Base-by-base conservation (phyloP, 2,888 invertebrate genomes). In the Drosophila acutilabella region DNA sequence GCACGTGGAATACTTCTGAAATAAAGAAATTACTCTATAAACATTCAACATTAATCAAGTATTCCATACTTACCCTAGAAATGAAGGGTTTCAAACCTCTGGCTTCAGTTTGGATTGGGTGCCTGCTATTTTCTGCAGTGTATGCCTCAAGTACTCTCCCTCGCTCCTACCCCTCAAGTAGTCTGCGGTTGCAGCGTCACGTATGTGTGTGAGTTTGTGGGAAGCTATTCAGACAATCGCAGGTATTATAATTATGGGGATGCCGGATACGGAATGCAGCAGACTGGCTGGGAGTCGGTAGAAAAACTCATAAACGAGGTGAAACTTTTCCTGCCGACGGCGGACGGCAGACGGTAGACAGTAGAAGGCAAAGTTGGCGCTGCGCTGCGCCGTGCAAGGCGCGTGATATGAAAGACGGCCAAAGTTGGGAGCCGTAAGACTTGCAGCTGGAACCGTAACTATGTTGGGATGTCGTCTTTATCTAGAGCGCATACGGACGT, bases 321-420 rank as follows among this genome's bases (percentile, higher is more conserved):
- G 52, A 85, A 83, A 83, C 48, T 77, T 85, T 76, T 26, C 20
- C 38, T 48, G 64, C 52, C 68, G 67, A 71, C 66, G 86, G 74
- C 64, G 77, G 36, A 36, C 11, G 36, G 36, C 7, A 36, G 85
- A 72, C 64, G 74, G 36, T 11, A 10, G 33, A 13, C 11, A 10
- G 33, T 36, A 36, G 36, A 36, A 11, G 88, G 74, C 64, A 80
- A 83, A 83, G 88, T 83, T 83, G 61, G 58, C 62, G 71, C 67
- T 71, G 59, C 72, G 75, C 75, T 60, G 58, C 64, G 71, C 67
- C 69, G 57, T 75, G 75, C 75, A 78, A 47, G 58, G 67, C 58
- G 70, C 80, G 74, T 82, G 88, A 85, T 85, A 88, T 88, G 80
- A 83, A 85, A 87, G 83, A 88, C 88, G 71, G 62, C 72, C 67